Evolutionary conservation across 2,888 invertebrate genomes (phyloP).

Genomic region (Nymphalis polychloros): DNA sequence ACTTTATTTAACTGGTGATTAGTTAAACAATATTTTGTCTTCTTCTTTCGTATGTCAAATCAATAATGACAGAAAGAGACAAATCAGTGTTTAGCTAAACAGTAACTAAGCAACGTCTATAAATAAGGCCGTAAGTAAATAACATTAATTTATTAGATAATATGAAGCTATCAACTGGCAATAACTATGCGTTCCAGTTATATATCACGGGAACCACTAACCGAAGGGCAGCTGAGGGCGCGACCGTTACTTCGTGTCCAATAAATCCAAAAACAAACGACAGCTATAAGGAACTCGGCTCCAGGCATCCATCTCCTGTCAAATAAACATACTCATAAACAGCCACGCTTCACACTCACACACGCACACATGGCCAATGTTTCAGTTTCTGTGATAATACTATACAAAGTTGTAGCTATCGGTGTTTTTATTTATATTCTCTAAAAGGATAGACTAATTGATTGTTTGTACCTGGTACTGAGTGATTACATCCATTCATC

Average conservation of each 20-base stretch:
- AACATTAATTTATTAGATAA: not conserved
- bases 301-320: constrained; percentile 73
- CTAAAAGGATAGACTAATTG: no score
- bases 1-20: no score
- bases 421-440: no score
- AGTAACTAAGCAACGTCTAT: no score
- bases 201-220: constrained; percentile 28
- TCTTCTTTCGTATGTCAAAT: no score
- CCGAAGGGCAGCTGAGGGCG: constrained; percentile 40
- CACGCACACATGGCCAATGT: constrained; percentile 53
- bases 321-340: constrained; percentile 45
- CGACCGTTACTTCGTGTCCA: constrained; percentile 76
- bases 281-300: constrained; percentile 68
- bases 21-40: no score
- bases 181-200: constrained; percentile 10
- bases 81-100: no score
- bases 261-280: constrained; percentile 75
- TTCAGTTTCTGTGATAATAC: constrained; percentile 57
- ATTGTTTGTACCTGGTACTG: no score
- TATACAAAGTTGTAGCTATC: no score
- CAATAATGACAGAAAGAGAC: no score
- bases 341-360: constrained; percentile 36
- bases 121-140: no score
- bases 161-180: constrained; percentile 11
- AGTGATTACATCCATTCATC: no score